Base-by-base conservation (phyloP, 2,797 vertebrate species). In the Hippocampus kuda region DNA sequence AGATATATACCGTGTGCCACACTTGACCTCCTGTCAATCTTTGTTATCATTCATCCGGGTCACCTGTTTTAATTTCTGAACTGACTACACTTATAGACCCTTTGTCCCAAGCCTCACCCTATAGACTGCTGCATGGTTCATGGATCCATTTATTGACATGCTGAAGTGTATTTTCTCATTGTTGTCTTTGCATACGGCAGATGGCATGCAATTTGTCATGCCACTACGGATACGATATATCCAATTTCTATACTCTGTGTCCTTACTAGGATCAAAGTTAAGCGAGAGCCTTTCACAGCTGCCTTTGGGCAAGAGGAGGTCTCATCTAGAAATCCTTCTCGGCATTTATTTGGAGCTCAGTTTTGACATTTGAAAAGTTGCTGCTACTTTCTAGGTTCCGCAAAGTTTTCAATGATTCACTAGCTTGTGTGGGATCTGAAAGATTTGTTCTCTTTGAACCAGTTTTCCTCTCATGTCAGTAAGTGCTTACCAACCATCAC, bases 1-100 rank as follows among this genome's bases (percentile, higher is more conserved):
- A 63, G 61, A 63, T 24, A 42, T 60, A 20, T 63, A 63, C 5
- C 38, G 18, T n/a, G 41, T 34, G 41, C 61, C 22, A 42, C 61
- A 63, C n/a, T 7, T 42, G 38, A 63, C 41, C 38, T 63, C 38
- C 61, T 63, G 38, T 63, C 61, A 63, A 63, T 44, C 61, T 63
- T 63, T 63, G 10, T 63, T 24, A 15, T 22, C 11, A 63, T 44
- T 44, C 22, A 63, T 42, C 41, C 38, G 38, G 61, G 38, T 64
- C 41, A 44, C 12, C 62, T 42, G 11, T 34, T 64, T 44, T 64
- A 44, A 64, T 64, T 64, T 44, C 22, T 24, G 62, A 42, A 63
- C 9, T 63, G 61, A 63, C 22, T 63, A 38, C 62, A 42, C 62
- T 64, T 64, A 64, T 44, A 26, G 20, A 42, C 22, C 41, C 34